phyloP scores from a whole-genome alignment of 23 tunicate genomes.

The Diplosoma virens region DNA sequence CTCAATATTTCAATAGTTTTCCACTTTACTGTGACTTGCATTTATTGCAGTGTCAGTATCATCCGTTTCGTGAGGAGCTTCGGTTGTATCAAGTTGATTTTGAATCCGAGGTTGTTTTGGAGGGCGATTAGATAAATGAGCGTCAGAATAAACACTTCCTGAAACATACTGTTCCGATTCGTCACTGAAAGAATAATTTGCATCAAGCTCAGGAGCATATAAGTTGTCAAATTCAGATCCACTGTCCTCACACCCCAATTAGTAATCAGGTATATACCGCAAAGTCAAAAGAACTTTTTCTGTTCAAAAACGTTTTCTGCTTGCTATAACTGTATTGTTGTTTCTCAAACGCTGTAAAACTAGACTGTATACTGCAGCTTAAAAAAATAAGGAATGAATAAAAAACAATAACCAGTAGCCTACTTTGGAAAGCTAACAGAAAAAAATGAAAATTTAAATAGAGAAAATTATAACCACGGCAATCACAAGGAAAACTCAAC shows the following conservation, averaged over 20 bases:
- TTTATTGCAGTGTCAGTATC: not conserved
- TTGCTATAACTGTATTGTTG: not conserved
- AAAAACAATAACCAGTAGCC: not conserved
- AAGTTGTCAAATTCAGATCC: not conserved
- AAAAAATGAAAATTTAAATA: not conserved
- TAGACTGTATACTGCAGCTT: not conserved
- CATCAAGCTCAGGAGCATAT: not conserved
- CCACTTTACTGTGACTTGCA: not conserved
- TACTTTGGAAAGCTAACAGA: not conserved
- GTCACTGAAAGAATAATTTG: not conserved
- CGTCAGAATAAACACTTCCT: not conserved
- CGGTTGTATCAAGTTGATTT: no score
- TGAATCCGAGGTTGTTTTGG: not conserved
- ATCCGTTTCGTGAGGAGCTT: not conserved
- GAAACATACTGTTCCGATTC: not conserved
- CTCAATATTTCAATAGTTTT: not conserved
- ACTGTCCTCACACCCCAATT: not conserved
- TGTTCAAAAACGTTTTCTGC: not conserved
- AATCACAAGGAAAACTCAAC: not conserved
- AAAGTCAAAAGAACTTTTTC: not conserved
- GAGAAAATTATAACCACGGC: not conserved
- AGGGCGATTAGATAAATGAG: not conserved
- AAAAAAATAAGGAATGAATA: not conserved
- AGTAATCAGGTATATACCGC: no score
- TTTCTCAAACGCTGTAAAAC: not conserved